A percentile compares a stretch with the other conserved stretches of the same genome.
Conservation (phyloP, 2,113 vertebrate species). For the Aldabrachelys gigantea region DNA sequence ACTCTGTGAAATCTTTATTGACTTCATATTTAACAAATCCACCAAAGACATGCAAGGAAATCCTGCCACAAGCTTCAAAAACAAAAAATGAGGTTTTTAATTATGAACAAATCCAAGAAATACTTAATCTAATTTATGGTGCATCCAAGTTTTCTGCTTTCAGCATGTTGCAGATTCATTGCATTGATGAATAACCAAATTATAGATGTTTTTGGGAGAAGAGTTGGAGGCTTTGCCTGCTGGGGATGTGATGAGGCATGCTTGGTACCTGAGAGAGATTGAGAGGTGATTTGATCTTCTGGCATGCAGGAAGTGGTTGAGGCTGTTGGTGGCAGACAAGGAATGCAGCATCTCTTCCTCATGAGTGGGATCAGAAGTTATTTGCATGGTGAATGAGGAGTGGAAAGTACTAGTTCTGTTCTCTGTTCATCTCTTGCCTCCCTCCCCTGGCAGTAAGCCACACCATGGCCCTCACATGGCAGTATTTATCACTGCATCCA, state of each 20-base stretch:
- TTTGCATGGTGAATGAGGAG: neutral
- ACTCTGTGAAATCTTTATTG: neutral
- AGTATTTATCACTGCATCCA: neutral
- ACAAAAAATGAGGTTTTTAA: neutral
- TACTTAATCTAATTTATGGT: neutral
- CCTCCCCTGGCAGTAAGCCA: neutral
- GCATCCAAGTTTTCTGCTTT: neutral
- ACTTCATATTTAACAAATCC: neutral
- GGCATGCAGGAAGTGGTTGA: neutral
- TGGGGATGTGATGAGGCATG: neutral
- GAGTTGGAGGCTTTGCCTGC: neutral
- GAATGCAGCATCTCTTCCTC: neutral
- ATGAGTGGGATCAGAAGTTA: neutral
- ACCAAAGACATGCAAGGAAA: neutral
- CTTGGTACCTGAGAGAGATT: neutral
- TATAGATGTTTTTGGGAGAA: neutral
- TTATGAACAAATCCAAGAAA: neutral
- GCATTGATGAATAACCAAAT: neutral
- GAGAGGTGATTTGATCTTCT: neutral
- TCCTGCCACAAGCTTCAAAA: neutral
- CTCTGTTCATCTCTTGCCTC: neutral
- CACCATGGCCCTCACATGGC: too few species aligned
- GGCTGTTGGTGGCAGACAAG: neutral
- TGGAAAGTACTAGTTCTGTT: accelerated
- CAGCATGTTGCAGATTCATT: neutral